Evolutionary conservation across 1,140 invertebrate species (phyloP).

Genomic region (Drosophila repleta): DNA sequence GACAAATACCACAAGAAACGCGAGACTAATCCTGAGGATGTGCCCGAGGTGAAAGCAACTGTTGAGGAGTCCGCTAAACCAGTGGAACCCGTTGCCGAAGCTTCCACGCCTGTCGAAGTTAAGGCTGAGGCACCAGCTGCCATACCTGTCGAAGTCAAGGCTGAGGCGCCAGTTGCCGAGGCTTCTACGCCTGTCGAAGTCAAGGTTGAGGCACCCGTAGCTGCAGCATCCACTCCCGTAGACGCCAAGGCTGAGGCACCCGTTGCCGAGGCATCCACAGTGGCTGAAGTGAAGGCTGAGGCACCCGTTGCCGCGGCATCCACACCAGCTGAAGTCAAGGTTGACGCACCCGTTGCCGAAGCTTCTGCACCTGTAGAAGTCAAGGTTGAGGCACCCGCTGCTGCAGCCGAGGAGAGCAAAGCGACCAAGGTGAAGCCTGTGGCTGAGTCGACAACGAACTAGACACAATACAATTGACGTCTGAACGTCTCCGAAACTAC

Average conservation of each 20-base stretch:
- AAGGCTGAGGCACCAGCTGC: conserved; percentile 17
- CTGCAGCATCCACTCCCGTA: conserved; percentile 2
- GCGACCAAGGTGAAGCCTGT: conserved; percentile 31
- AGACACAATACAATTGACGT: conserved; percentile 48
- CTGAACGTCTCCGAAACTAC: conserved; percentile 36
- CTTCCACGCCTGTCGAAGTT: conserved; percentile 6
- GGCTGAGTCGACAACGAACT: conserved; percentile 52
- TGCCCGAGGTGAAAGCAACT: conserved; percentile 12
- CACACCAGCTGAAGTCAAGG: conserved; percentile 24
- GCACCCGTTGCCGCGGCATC: conserved; percentile 28
- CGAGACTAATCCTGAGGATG: conserved; percentile 58
- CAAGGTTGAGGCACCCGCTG: conserved; percentile 6
- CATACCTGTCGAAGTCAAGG: conserved; percentile 8
- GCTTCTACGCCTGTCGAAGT: conserved; percentile 20
- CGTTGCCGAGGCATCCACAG: conserved; percentile 4
- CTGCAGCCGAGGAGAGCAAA: neutral
- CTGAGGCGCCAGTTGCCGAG: conserved; percentile 19
- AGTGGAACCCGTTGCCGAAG: neutral
- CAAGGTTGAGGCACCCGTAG: conserved; percentile 23
- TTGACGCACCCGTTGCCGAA: conserved; percentile 21
- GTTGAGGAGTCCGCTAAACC: conserved; percentile 1
- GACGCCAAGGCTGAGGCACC: conserved; percentile 25
- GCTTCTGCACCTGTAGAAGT: conserved; percentile 25
- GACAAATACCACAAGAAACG: conserved; percentile 73
- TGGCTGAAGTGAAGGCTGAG: conserved; percentile 15